Percentiles rank a stretch among this genome's conserved stretches.
These are phyloP conservation scores for Nasonovia ribisnigri DNA, from an alignment of 2,888 invertebrate species.

Conservation along the genomic window DNA sequence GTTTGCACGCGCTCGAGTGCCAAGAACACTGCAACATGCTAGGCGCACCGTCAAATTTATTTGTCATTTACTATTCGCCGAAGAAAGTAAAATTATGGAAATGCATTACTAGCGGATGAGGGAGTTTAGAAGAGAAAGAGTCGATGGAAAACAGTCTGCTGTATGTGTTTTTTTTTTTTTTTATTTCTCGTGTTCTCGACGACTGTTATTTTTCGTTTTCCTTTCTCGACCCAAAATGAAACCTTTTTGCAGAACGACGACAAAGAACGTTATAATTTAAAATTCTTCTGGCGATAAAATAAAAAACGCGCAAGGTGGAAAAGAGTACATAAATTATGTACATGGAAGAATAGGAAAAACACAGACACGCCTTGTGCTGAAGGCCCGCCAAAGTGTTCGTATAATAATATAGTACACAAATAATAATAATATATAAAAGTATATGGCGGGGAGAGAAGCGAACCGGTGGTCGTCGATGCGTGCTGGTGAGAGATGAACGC, in stretches of 20 bases:
- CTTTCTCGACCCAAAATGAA: constrained; percentile 40
- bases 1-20: constrained; percentile 18
- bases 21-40: not conserved
- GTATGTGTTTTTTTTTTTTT: constrained; percentile 1
- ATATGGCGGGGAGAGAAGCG: not conserved
- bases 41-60: constrained; percentile 30
- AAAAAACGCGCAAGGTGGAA: constrained; percentile 43
- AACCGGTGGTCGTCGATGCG: constrained; percentile 61
- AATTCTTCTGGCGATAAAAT: constrained; percentile 62
- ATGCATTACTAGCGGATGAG: constrained; percentile 50
- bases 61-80: constrained; percentile 34
- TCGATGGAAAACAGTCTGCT: not conserved
- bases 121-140: constrained; percentile 26
- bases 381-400: not conserved
- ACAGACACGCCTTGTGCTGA: not conserved
- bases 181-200: not conserved
- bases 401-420: not conserved
- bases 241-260: constrained; percentile 40
- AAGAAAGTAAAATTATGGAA: constrained; percentile 48
- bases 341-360: constrained; percentile 28
- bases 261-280: constrained; percentile 63
- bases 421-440: constrained; percentile 15
- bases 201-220: constrained; percentile 30
- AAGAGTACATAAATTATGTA: not conserved
- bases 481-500: constrained; percentile 56